Evolutionary conservation across 2,888 invertebrate species (phyloP).

Genomic region (Mimachlamys varia): DNA sequence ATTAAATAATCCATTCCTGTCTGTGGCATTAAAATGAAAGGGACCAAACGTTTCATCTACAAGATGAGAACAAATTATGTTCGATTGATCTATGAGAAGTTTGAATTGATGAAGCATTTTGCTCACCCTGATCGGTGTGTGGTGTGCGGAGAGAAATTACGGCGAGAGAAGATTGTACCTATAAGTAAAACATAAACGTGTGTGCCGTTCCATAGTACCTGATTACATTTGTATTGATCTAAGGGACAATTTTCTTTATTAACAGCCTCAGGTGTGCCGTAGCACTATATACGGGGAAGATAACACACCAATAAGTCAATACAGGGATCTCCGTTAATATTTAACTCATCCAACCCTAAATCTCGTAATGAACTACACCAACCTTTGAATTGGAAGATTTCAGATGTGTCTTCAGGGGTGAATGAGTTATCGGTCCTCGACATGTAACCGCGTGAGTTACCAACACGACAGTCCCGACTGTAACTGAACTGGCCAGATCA

Average conservation of each 20-base stretch:
- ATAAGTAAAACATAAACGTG: too few species aligned
- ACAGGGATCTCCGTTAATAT: too few species aligned
- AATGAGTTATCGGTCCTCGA: too few species aligned
- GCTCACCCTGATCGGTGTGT: background rate
- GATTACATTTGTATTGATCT: background rate
- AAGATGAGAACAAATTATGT: background rate
- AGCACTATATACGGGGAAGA: too few species aligned
- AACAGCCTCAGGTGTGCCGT: background rate
- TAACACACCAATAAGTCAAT: too few species aligned
- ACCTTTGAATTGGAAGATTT: too few species aligned
- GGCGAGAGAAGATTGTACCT: background rate
- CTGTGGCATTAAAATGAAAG: background rate
- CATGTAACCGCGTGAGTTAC: too few species aligned
- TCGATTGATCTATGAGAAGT: background rate
- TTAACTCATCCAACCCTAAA: too few species aligned
- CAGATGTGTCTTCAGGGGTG: too few species aligned
- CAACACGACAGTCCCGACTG: too few species aligned
- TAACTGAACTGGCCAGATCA: too few species aligned
- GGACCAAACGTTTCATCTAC: background rate
- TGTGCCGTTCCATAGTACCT: background rate
- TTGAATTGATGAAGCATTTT: background rate
- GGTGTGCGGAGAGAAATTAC: background rate
- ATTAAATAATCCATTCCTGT: slow-evolving; percentile 19
- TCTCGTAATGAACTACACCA: too few species aligned
- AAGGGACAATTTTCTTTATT: background rate